A percentile compares a stretch with the other conserved stretches of the same genome.
Evolutionary conservation across 1,140 invertebrate species (phyloP).

Genomic region (Lasioglossum albipes): DNA sequence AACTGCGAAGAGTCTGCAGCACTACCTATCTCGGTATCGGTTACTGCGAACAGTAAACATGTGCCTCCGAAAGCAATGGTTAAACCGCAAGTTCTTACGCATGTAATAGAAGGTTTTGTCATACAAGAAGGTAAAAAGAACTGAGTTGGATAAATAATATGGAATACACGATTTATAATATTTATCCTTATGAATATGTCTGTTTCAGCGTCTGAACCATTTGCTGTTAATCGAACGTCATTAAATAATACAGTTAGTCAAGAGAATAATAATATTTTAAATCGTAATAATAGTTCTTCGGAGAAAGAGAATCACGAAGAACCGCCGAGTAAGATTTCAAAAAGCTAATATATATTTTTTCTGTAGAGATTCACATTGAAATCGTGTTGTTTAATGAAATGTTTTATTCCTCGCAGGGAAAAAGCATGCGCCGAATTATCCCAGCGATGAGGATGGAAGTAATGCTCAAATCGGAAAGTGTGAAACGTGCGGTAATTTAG

Average conservation of each 20-base stretch:
- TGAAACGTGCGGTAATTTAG: constrained; percentile 86
- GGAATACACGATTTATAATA: neutral
- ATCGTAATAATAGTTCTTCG: constrained; percentile 78
- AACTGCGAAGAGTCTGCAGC: constrained; percentile 63
- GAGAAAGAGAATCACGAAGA: constrained; percentile 84
- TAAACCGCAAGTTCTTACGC: constrained; percentile 96
- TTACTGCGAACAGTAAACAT: constrained; percentile 81
- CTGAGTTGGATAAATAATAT: neutral
- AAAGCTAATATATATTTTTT: neutral
- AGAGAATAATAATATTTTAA: constrained; percentile 75
- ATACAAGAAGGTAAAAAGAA: constrained; percentile 90
- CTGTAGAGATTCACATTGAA: neutral
- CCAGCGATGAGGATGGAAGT: constrained; percentile 75
- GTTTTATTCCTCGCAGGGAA: constrained; percentile 65
- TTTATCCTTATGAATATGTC: constrained; percentile 14
- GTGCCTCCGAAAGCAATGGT: constrained; percentile 95
- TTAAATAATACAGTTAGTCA: constrained; percentile 78
- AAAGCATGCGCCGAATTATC: constrained; percentile 74
- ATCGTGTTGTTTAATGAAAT: neutral
- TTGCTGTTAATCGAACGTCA: constrained; percentile 88
- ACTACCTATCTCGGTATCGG: constrained; percentile 60
- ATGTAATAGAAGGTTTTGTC: constrained; percentile 97
- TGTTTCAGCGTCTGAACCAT: constrained; percentile 87
- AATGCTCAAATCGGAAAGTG: constrained; percentile 85
- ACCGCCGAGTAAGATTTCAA: constrained; percentile 84